Conservation (phyloP, 1,140 invertebrate species). For the Pentalonia nigronervosa region DNA sequence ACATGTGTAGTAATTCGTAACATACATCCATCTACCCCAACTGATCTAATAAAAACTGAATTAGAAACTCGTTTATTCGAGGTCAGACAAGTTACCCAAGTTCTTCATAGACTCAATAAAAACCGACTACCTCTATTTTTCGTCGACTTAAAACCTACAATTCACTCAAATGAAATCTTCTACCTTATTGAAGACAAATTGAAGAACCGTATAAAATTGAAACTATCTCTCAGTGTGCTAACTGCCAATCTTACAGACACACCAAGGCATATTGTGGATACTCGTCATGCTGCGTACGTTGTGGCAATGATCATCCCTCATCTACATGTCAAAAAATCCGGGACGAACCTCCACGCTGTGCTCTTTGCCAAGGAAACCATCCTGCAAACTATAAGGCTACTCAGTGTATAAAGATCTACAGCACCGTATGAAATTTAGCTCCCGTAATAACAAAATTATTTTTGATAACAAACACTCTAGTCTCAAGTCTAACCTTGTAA, state of each 20-base stretch:
- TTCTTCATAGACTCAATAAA: conserved; percentile 61
- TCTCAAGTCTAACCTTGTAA: no score
- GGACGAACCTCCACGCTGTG: no score
- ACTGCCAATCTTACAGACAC: conserved; percentile 45
- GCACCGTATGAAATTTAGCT: no score
- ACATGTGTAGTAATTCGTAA: background rate
- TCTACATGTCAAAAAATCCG: no score
- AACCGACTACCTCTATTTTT: conserved; percentile 63
- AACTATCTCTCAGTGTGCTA: conserved; percentile 61
- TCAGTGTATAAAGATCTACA: no score
- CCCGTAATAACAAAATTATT: no score
- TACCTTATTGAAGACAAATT: conserved; percentile 60
- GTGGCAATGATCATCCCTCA: no score
- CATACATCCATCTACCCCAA: background rate
- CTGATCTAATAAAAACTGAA: background rate
- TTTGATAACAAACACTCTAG: no score
- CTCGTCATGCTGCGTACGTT: no score
- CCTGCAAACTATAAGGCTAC: no score
- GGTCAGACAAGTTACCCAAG: conserved; percentile 27
- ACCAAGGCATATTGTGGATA: conserved; percentile 61
- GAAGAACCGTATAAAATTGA: conserved; percentile 62
- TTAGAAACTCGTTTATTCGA: background rate
- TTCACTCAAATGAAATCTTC: conserved; percentile 63
- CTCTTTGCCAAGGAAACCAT: no score
- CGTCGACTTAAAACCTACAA: conserved; percentile 62